phyloP scores from a whole-genome alignment of 2,797 vertebrate genomes.

The Melanogrammus aeglefinus region DNA sequence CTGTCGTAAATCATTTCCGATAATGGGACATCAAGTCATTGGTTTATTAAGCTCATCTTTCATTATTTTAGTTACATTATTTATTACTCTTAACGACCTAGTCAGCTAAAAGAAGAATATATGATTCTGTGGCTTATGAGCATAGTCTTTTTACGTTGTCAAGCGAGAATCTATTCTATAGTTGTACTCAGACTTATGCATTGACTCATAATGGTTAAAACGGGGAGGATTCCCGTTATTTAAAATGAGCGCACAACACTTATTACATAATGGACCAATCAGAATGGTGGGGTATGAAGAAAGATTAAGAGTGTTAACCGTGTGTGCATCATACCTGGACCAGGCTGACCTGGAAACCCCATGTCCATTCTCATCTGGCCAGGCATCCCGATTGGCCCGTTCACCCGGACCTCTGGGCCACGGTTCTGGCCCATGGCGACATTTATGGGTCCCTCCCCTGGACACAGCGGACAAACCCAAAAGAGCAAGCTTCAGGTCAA shows the following conservation, averaged over 20 bases:
- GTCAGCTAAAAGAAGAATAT: too few species aligned
- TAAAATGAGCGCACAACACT: too few species aligned
- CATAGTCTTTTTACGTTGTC: too few species aligned
- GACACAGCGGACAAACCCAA: constrained; percentile 21
- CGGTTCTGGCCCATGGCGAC: constrained; percentile 87
- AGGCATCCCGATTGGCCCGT: constrained; percentile 86
- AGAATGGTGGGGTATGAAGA: background rate
- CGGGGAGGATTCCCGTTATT: too few species aligned
- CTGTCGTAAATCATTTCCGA: too few species aligned
- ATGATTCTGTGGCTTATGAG: too few species aligned
- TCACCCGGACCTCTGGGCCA: constrained; percentile 91
- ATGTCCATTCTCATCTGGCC: constrained; percentile 87
- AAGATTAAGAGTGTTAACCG: background rate
- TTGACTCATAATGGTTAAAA: too few species aligned
- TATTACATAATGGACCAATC: background rate
- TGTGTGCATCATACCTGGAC: constrained; percentile 76
- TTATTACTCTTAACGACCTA: background rate
- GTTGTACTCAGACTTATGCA: too few species aligned
- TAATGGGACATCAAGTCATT: too few species aligned
- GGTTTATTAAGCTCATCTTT: background rate
- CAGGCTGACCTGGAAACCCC: constrained; percentile 84
- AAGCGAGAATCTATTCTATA: too few species aligned
- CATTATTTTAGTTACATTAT: background rate
- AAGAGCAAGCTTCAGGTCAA: background rate
- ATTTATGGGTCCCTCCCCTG: constrained; percentile 97